phyloP scores from a whole-genome alignment of 2,113 vertebrate species.

The Agapornis roseicollis region DNA sequence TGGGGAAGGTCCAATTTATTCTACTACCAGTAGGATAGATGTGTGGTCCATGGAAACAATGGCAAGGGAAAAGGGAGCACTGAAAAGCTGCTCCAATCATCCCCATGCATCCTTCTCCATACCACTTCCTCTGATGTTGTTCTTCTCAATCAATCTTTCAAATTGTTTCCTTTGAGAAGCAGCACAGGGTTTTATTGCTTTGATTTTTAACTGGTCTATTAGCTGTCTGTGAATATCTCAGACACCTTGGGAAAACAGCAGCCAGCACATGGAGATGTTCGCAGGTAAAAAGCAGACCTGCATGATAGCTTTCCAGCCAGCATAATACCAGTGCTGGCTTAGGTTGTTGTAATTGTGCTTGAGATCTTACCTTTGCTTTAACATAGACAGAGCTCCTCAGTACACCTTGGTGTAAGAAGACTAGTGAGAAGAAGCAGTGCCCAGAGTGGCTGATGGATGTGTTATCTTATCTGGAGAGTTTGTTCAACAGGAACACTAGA shows the following conservation, averaged over 20 bases:
- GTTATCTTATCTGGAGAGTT: background rate
- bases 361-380: background rate
- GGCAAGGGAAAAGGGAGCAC: background rate
- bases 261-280: background rate
- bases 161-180: background rate
- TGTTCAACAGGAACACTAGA: background rate
- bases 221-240: background rate
- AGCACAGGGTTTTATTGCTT: background rate
- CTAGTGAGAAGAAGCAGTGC: background rate
- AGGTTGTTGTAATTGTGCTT: background rate
- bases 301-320: background rate
- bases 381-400: background rate
- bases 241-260: background rate
- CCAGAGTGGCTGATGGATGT: background rate
- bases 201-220: background rate
- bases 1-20: background rate
- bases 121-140: background rate
- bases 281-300: background rate
- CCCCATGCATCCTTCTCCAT: background rate
- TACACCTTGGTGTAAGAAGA: background rate
- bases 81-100: background rate
- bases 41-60: background rate
- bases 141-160: background rate
- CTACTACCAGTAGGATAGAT: background rate
- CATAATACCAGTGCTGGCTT: background rate